Evolutionary conservation across 2,113 vertebrate species (phyloP).

Genomic region (Mungos mungo): DNA sequence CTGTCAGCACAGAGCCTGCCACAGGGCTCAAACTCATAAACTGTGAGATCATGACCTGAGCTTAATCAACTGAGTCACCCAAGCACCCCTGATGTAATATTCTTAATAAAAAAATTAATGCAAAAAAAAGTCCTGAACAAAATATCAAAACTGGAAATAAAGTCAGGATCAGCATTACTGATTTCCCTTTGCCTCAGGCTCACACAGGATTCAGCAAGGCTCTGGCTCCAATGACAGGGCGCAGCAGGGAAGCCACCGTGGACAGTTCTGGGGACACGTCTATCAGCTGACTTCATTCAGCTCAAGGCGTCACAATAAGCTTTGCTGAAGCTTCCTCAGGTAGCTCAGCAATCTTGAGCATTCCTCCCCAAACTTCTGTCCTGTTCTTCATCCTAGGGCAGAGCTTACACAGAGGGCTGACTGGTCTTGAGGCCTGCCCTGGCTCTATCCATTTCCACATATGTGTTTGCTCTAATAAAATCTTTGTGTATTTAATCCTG

Average conservation of each 20-base stretch:
- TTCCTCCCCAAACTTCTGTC: neutral
- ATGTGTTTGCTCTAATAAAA: neutral
- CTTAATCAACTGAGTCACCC: no score
- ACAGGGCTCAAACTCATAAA: no score
- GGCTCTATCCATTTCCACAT: neutral
- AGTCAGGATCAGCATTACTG: neutral
- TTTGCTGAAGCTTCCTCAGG: neutral
- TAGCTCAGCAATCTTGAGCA: neutral
- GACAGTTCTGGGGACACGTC: fast-evolving
- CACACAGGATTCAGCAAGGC: neutral
- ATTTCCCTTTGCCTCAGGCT: neutral
- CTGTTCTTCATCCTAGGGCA: neutral
- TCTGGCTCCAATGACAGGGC: neutral
- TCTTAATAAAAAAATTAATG: neutral
- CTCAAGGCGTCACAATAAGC: neutral
- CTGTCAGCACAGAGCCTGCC: no score
- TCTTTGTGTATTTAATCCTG: neutral
- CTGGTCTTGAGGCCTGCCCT: neutral
- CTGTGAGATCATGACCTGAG: no score
- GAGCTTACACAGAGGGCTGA: fast-evolving
- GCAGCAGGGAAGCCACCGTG: fast-evolving
- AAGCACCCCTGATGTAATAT: neutral
- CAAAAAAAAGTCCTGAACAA: neutral
- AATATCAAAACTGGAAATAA: neutral
- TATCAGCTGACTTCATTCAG: neutral